Evolutionary conservation across 2,113 vertebrate species (phyloP).

Genomic region (Brienomyrus brachyistius): DNA sequence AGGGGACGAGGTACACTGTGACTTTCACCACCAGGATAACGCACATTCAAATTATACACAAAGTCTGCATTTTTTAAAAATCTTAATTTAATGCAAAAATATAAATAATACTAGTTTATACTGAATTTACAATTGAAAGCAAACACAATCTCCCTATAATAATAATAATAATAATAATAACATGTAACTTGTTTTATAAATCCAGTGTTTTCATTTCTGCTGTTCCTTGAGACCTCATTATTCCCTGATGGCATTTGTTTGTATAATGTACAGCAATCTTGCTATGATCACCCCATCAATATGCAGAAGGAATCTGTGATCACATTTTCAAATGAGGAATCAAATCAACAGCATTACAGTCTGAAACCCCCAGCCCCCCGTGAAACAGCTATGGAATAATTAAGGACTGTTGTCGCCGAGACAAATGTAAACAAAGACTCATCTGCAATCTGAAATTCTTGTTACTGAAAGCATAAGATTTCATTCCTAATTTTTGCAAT

Average conservation of each 20-base stretch:
- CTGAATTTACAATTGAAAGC: background rate
- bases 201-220: background rate
- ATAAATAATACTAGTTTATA: background rate
- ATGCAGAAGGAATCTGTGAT: constrained; percentile 11
- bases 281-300: background rate
- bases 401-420: background rate
- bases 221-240: background rate
- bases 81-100: background rate
- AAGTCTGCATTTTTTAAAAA: background rate
- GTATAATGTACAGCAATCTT: background rate
- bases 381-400: background rate
- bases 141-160: background rate
- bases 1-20: background rate
- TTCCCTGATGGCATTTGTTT: background rate
- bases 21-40: background rate
- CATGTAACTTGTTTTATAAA: background rate
- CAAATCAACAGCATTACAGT: background rate
- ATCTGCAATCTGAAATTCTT: background rate
- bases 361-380: background rate
- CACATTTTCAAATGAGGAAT: constrained; percentile 6
- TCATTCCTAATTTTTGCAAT: background rate
- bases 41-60: background rate
- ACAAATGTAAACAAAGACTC: background rate
- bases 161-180: background rate
- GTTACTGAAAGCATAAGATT: background rate